These are phyloP conservation scores for Synanthedon myopaeformis DNA, from an alignment of 2,888 invertebrate species.

Conservation along the genomic window DNA sequence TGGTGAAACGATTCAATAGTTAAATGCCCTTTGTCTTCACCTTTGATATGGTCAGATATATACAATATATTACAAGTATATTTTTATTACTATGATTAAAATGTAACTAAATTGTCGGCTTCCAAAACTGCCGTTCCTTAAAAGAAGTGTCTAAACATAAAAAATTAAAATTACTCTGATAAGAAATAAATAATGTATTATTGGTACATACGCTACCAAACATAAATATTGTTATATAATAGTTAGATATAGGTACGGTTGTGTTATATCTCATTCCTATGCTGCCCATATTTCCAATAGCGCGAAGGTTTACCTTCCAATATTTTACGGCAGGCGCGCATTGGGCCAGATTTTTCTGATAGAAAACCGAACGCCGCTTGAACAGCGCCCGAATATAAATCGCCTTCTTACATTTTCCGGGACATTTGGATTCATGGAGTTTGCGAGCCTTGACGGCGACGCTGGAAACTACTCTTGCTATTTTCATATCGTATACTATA, in stretches of 20 bases:
- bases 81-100: no score
- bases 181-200: no score
- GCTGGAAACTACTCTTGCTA: background rate
- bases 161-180: no score
- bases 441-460: conserved; percentile 52
- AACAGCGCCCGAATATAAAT: conserved; percentile 64
- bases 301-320: conserved; percentile 18
- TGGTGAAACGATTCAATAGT: no score
- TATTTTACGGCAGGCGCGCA: conserved; percentile 29
- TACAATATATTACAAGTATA: no score
- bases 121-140: no score
- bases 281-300: conserved; percentile 18
- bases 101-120: no score
- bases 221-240: background rate
- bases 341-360: conserved; percentile 52
- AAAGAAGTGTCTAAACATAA: no score
- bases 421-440: conserved; percentile 67
- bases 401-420: conserved; percentile 68
- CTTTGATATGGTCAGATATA: no score
- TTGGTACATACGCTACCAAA: no score
- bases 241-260: background rate
- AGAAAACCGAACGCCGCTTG: conserved; percentile 51
- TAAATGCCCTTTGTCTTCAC: no score
- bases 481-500: background rate
- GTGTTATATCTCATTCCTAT: conserved; percentile 9